phyloP scores from a whole-genome alignment of 2,797 vertebrate species.

The Chelidonichthys spinosus region DNA sequence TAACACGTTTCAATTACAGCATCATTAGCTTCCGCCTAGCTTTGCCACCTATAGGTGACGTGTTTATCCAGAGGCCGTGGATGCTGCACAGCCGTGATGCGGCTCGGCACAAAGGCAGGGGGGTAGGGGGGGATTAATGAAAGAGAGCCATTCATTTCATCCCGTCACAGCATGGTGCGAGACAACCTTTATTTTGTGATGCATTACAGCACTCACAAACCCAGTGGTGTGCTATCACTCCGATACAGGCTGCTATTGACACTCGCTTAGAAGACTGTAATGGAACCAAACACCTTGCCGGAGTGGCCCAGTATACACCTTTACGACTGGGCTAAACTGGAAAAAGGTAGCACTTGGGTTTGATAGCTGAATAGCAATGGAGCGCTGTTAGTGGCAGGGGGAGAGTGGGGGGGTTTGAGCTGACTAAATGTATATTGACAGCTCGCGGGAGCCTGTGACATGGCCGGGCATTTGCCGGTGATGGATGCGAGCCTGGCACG shows the following conservation, averaged over 20 bases:
- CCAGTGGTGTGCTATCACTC: slow-evolving; percentile 65
- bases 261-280: slow-evolving; percentile 68
- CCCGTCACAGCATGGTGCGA: slow-evolving; percentile 64
- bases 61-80: slow-evolving; percentile 55
- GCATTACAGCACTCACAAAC: slow-evolving; percentile 73
- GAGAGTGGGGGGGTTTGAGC: slow-evolving; percentile 15
- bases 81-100: slow-evolving; percentile 32
- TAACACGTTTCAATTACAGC: slow-evolving; percentile 50
- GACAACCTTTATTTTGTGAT: slow-evolving; percentile 76
- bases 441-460: slow-evolving; percentile 57
- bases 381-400: slow-evolving; percentile 4
- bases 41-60: slow-evolving; percentile 58
- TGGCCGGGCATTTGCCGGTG: slow-evolving; percentile 55
- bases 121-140: slow-evolving; percentile 59
- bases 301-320: slow-evolving; percentile 50
- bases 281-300: slow-evolving; percentile 68
- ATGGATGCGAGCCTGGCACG: slow-evolving; percentile 69
- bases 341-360: slow-evolving; percentile 41
- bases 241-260: slow-evolving; percentile 68
- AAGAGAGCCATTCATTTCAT: slow-evolving; percentile 71
- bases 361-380: slow-evolving; percentile 65
- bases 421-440: slow-evolving; percentile 68
- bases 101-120: slow-evolving; percentile 43
- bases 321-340: slow-evolving; percentile 51
- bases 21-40: slow-evolving; percentile 41